These are phyloP conservation scores for Arvicanthis niloticus DNA, from an alignment of 2,113 vertebrate genomes.

Conservation along the genomic window DNA sequence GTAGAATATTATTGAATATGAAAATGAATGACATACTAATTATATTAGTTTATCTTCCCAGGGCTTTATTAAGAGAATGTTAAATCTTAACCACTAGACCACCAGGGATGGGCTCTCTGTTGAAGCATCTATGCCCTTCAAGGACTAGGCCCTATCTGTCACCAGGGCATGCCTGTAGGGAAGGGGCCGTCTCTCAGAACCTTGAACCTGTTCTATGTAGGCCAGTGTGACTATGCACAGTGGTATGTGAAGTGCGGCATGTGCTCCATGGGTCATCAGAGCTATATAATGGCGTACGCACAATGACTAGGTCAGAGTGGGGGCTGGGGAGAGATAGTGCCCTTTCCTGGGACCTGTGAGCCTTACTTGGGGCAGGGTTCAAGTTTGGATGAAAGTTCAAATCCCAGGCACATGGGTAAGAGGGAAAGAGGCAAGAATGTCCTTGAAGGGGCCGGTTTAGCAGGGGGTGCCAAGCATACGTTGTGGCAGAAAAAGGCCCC, in stretches of 20 bases:
- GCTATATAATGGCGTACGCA: background rate
- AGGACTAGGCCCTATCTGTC: background rate
- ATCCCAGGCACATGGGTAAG: background rate
- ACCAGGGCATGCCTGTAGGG: too few species aligned
- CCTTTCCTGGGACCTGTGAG: background rate
- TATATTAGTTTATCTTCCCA: background rate
- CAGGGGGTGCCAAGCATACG: background rate
- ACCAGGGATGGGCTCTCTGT: background rate
- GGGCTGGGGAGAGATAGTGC: background rate
- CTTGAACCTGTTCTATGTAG: background rate
- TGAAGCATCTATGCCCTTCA: background rate
- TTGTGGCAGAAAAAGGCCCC: background rate
- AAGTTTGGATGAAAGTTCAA: background rate
- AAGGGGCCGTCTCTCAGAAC: background rate
- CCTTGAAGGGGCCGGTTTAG: background rate
- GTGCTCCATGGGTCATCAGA: background rate
- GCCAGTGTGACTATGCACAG: background rate
- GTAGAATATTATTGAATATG: conserved; percentile 43
- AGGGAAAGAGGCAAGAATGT: background rate
- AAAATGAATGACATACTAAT: conserved; percentile 34
- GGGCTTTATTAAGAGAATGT: background rate
- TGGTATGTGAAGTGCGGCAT: background rate
- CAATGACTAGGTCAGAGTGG: background rate
- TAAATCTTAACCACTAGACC: background rate
- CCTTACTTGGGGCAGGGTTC: background rate